Evolutionary conservation across 2,888 invertebrate species (phyloP), one percentile per base, ranked within the genome.

Genomic region (Tachina fera): DNA sequence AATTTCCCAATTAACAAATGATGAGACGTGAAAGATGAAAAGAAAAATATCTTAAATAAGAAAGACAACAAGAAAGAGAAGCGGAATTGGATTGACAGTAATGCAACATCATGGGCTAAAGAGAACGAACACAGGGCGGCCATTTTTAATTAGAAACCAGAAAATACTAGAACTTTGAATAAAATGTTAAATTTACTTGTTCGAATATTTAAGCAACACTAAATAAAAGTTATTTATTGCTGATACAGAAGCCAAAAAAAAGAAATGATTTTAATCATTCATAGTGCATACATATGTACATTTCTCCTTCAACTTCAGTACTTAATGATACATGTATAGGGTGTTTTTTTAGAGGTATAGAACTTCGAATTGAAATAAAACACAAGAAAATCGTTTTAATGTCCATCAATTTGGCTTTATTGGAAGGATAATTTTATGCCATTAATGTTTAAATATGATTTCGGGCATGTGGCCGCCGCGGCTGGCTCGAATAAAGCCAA

Each of bases 1-100:
- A 83, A 83, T 86, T 86, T 83, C 72, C 83, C 83, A 86, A 86
- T 86, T 86, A 86, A 86, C 83, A 83, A 83, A 83, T 86, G 86
- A 86, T 83, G 76, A 72, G 79, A 83, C 83, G 63, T 78, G 79
- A 79, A 76, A 74, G 65, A 45, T 79, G 56, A 63, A 83, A 77
- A 65, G 74, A 31, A 76, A 72, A 47, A 56, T 51, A 53, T 49
- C 61, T 39, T 16, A 41, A 56, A 51, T 31, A 45, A 63, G 56
- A 78, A 43, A 56, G 10, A 61, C 45, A 47, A 9, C 9, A 51
- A 22, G 51, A 39, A 63, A 53, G 16, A 22, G 43, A 72, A 71
- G 19, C 56, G 51, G 43, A 80, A 85, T 74, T 63, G 31, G 78
- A 78, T 63, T 85, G 85, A 74, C 85, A 82, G 72, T 82, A 81